These are phyloP conservation scores for Deilephila elpenor DNA, from an alignment of 2,888 invertebrate genomes.

Conservation along the genomic window DNA sequence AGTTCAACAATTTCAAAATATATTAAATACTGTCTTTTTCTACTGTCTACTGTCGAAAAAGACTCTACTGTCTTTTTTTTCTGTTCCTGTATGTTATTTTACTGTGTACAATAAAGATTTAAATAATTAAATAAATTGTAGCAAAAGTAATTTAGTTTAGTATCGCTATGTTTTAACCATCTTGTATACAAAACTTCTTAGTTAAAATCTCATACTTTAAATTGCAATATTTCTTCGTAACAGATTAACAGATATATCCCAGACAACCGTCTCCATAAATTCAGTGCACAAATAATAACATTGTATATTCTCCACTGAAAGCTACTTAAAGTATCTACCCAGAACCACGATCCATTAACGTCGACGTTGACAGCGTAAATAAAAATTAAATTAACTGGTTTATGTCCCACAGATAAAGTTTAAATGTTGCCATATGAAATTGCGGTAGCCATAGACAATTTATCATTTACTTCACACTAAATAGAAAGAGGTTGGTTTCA, in stretches of 20 bases:
- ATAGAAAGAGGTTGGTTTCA: not conserved
- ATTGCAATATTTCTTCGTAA: not conserved
- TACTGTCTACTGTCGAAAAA: too few relatives aligned
- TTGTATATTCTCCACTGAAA: not conserved
- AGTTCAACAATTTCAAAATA: too few relatives aligned
- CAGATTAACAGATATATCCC: not conserved
- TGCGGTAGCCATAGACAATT: not conserved
- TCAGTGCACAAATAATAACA: not conserved
- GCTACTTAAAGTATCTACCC: not conserved
- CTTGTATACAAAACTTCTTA: too few relatives aligned
- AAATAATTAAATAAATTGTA: too few relatives aligned
- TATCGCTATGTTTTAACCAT: too few relatives aligned
- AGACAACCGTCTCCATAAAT: not conserved
- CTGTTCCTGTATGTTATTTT: too few relatives aligned
- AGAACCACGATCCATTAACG: not conserved
- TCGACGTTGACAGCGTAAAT: not conserved
- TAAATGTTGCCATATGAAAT: constrained; percentile 5
- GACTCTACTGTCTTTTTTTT: too few relatives aligned
- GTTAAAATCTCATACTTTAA: too few relatives aligned
- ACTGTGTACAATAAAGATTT: too few relatives aligned
- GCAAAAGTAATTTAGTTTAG: too few relatives aligned
- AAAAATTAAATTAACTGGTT: constrained; percentile 7
- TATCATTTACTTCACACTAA: not conserved
- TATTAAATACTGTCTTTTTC: too few relatives aligned
- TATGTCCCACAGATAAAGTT: constrained; percentile 1